Conservation (phyloP, 2,113 vertebrate species). For the Rattus rattus region DNA sequence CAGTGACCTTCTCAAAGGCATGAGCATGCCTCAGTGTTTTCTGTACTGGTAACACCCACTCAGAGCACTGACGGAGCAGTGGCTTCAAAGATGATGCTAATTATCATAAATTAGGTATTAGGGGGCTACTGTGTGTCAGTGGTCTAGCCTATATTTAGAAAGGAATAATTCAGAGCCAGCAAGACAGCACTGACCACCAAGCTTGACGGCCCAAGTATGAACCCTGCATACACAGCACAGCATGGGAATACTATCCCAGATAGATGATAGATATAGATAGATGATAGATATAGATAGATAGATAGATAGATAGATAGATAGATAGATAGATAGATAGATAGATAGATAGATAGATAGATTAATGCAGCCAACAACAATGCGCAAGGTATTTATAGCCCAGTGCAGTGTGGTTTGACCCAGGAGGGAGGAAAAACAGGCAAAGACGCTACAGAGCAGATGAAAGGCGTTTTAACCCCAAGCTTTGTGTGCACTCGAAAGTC, state of each 20-base stretch:
- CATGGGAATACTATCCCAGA: not conserved
- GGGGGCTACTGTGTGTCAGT: not conserved
- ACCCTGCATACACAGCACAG: not conserved
- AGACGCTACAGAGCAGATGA: not conserved
- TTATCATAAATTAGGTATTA: not conserved
- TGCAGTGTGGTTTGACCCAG: no score
- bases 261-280: not conserved
- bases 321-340: not conserved
- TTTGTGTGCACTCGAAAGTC: not conserved
- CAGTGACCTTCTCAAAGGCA: not conserved
- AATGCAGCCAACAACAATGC: constrained; percentile 10
- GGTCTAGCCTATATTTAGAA: not conserved
- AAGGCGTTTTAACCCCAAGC: not conserved
- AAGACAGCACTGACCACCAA: not conserved
- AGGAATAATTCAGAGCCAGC: not conserved
- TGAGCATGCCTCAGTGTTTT: not conserved
- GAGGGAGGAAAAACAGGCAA: not conserved
- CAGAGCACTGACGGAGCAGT: not conserved
- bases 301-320: not conserved
- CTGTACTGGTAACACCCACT: not conserved
- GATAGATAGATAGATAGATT: not conserved
- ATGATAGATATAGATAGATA: not conserved
- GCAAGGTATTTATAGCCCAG: not conserved
- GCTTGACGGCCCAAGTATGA: not conserved
- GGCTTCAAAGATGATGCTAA: not conserved